Base-by-base conservation (phyloP, 2,888 invertebrate species). In the Polyommatus iphigenia region DNA sequence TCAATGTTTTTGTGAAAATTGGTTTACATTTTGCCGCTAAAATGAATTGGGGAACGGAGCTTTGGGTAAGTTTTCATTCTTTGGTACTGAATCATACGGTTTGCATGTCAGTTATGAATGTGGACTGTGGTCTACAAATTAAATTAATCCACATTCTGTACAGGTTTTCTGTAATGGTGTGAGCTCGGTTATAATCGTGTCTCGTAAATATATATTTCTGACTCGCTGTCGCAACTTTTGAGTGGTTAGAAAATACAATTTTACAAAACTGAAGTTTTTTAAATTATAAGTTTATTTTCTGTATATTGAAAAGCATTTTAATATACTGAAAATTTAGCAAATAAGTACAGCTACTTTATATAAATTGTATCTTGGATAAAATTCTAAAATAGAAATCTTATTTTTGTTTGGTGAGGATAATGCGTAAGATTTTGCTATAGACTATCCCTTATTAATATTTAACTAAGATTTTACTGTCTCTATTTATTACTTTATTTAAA, bases 11-110 rank as follows among this genome's bases (percentile, higher is more conserved):
- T 89, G 91, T 92, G 93, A 86, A 85, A 89, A 89, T 92, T 91
- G 89, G 86, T 89, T 89, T 90, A 90, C 86, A 85, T 86, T 86
- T 86, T 84, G 85, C 87, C 85, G 90, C 89, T 85, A 95, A 93
- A 92, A 95, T 95, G 95, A 95, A 95, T 93, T 96, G 95, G 96
- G 96, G 96, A 90, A 95, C 95, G 80, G 96, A 96, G 92, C 95
- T 96, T 90, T 96, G 96, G 96, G 96, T 96, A 91, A 95, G 95
- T 94, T 83, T 77, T 78, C 29, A 71, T 80, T 67, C 71, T 78
- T 32, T 59, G 15, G 46, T 54, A 54, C 67, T 79, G 79, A 79
- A 80, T 81, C 80, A 79, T 79, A 79, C 79, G 77, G 79, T 79
- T 77, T 77, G 76, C 79, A 79, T 80, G 79, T 80, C 75, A 50